Conservation (phyloP, 1,140 invertebrate species). For the Drosophila elegans region DNA sequence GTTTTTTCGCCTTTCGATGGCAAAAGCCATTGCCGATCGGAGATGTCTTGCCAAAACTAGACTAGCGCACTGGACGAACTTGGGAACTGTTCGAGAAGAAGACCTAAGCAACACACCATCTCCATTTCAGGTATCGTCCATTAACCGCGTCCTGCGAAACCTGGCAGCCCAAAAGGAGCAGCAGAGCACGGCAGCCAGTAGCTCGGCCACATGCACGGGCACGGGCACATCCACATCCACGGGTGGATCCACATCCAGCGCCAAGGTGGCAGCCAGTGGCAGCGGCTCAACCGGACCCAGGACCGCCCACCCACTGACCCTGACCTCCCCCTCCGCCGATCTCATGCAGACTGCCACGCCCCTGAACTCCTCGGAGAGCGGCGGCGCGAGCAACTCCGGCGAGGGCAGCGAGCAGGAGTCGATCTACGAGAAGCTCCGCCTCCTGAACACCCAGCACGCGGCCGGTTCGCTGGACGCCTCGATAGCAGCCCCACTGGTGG, state of each 20-base stretch:
- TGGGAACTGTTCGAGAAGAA: not conserved
- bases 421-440: constrained; percentile 94
- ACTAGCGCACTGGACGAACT: not conserved
- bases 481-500: not conserved
- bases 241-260: not conserved
- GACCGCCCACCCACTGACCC: not conserved
- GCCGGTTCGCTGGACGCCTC: constrained; percentile 28
- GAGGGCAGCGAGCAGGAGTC: constrained; percentile 87
- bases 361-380: constrained; percentile 75
- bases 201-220: constrained; percentile 1
- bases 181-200: constrained; percentile 71
- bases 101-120: not conserved
- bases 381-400: constrained; percentile 81
- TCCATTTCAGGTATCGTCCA: constrained; percentile 95
- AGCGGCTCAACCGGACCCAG: constrained; percentile 9
- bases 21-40: not conserved
- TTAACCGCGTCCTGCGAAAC: constrained; percentile 98
- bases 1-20: too few relatives aligned
- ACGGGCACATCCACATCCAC: constrained; percentile 8
- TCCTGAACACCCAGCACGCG: constrained; percentile 90
- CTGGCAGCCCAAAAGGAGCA: constrained; percentile 96
- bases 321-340: constrained; percentile 15
- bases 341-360: constrained; percentile 72
- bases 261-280: constrained; percentile 21
- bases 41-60: not conserved